These are phyloP conservation scores for Taenioides sp. DNA, from an alignment of 2,797 vertebrate genomes.

Conservation along the genomic window DNA sequence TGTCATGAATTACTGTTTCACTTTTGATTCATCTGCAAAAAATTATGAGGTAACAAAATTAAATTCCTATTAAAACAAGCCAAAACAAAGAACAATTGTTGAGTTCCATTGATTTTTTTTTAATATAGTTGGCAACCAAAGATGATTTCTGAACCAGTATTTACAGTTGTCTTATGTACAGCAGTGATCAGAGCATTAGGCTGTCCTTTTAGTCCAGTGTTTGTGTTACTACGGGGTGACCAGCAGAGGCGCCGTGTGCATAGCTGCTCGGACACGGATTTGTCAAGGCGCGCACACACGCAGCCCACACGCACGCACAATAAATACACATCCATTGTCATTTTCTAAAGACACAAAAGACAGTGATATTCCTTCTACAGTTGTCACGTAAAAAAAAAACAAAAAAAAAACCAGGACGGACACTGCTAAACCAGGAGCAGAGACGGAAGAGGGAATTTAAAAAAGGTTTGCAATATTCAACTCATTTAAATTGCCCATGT, in stretches of 20 bases:
- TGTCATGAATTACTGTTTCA: no score
- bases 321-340: slow-evolving; percentile 50
- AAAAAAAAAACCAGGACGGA: slow-evolving; percentile 1
- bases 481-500: not conserved
- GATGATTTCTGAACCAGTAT: slow-evolving; percentile 69
- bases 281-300: slow-evolving; percentile 29
- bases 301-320: slow-evolving; percentile 29
- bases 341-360: slow-evolving; percentile 45
- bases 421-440: not conserved
- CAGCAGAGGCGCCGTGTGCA: slow-evolving; percentile 43
- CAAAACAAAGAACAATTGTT: not conserved
- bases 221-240: slow-evolving; percentile 1
- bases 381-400: slow-evolving; percentile 19
- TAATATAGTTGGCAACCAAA: slow-evolving; percentile 73
- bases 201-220: slow-evolving; percentile 36
- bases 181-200: slow-evolving; percentile 55
- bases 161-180: slow-evolving; percentile 75
- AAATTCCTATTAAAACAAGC: not conserved
- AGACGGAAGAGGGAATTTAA: not conserved
- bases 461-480: not conserved
- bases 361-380: slow-evolving; percentile 34
- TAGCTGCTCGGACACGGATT: slow-evolving; percentile 51
- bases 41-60: not conserved
- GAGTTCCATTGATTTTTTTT: slow-evolving; percentile 46
- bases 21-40: no score